These are phyloP conservation scores for Halictus quadricinctus DNA, from an alignment of 2,888 invertebrate genomes.

Conservation along the genomic window DNA sequence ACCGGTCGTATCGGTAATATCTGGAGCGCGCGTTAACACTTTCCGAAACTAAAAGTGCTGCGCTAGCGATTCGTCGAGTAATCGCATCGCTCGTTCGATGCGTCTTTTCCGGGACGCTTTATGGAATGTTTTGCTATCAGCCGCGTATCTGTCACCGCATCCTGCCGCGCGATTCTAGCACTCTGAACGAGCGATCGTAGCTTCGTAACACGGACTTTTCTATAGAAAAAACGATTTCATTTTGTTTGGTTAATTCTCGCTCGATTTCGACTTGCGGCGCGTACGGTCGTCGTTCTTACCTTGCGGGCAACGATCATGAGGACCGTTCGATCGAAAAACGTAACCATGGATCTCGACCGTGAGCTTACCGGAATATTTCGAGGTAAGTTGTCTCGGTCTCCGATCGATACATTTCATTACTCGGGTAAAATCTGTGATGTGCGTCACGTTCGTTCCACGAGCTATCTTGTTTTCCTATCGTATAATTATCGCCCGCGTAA, in stretches of 20 bases:
- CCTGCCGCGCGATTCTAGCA: background rate
- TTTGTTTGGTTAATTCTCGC: background rate
- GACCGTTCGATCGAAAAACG: background rate
- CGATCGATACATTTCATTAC: background rate
- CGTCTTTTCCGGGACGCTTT: background rate
- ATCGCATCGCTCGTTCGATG: background rate
- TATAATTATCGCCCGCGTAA: background rate
- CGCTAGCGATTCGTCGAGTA: background rate
- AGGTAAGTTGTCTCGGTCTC: constrained; percentile 62
- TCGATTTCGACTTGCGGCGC: background rate
- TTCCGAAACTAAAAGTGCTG: background rate
- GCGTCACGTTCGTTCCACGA: constrained; percentile 5
- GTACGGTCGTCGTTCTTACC: background rate
- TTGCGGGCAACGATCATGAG: background rate
- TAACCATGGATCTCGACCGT: constrained; percentile 67
- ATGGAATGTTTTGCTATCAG: background rate
- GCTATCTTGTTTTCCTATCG: background rate
- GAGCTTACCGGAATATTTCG: constrained; percentile 67
- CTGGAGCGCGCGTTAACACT: background rate
- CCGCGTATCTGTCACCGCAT: constrained; percentile 7
- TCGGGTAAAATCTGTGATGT: background rate
- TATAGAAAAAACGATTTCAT: background rate
- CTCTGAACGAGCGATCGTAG: background rate
- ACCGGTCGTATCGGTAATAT: background rate
- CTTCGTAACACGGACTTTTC: background rate